These are phyloP conservation scores for Pogonognathellus flavescens DNA, from an alignment of 1,140 invertebrate genomes.

Conservation along the genomic window DNA sequence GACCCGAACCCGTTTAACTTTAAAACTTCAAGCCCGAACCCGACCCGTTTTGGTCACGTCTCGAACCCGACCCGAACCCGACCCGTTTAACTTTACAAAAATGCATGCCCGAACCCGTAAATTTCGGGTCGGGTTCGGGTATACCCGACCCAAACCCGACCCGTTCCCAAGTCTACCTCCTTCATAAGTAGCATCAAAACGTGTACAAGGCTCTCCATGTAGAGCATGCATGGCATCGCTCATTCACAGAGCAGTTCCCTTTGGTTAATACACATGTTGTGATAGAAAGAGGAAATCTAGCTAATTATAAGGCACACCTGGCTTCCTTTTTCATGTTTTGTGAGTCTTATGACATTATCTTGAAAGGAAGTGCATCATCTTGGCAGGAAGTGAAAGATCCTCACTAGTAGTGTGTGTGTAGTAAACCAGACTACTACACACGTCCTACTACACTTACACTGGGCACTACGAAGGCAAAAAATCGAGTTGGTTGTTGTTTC, in stretches of 20 bases:
- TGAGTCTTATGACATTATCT: slow-evolving; percentile 64
- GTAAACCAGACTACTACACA: not conserved
- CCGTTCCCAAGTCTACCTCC: too few relatives aligned
- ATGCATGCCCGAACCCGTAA: too few relatives aligned
- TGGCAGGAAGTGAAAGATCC: slow-evolving; percentile 64
- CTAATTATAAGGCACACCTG: slow-evolving; percentile 65
- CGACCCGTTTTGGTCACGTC: too few relatives aligned
- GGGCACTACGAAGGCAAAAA: too few relatives aligned
- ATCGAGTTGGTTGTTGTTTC: too few relatives aligned
- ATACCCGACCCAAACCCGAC: too few relatives aligned
- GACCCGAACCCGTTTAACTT: too few relatives aligned
- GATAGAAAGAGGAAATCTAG: slow-evolving; percentile 64
- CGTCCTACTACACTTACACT: not conserved
- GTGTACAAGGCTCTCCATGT: not conserved
- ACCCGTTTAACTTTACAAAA: not conserved
- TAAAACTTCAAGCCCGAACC: too few relatives aligned
- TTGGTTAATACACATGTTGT: slow-evolving; percentile 35
- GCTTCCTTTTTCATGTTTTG: slow-evolving; percentile 66
- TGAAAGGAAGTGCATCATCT: slow-evolving; percentile 65
- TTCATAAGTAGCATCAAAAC: too few relatives aligned
- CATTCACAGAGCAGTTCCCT: not conserved
- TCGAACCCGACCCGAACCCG: too few relatives aligned
- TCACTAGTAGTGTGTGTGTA: not conserved
- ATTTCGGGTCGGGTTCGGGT: too few relatives aligned
- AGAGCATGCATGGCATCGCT: not conserved